Conservation (phyloP, 37 sponge, comb jelly and placozoan species). For the Theonella swinhoei region DNA sequence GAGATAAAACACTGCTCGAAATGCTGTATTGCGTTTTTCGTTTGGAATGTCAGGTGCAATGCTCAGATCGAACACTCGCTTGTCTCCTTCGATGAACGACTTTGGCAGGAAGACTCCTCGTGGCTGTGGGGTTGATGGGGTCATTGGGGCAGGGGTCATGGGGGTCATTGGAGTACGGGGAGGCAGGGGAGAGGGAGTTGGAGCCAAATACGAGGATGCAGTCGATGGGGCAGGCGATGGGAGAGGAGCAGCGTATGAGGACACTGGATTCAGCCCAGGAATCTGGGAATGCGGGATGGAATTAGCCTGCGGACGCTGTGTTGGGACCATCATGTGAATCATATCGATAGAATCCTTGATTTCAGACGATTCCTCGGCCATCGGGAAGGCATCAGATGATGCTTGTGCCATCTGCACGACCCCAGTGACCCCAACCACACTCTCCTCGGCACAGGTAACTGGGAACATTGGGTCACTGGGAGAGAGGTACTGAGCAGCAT, state of each 20-base stretch:
- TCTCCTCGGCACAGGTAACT: neutral
- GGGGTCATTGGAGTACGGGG: neutral
- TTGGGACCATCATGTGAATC: neutral
- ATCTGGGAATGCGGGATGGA: neutral
- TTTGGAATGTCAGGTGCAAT: neutral
- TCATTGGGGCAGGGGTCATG: neutral
- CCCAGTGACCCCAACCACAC: neutral
- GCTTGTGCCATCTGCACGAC: neutral
- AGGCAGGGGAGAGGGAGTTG: neutral
- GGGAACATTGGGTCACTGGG: neutral
- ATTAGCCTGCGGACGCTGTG: no score
- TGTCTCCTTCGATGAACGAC: neutral
- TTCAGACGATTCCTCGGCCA: conserved; percentile 6
- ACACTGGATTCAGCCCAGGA: neutral
- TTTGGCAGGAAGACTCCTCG: neutral
- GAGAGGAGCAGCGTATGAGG: neutral
- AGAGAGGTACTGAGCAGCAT: no score
- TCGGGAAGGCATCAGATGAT: neutral
- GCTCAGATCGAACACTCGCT: conserved; percentile 17
- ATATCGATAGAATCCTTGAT: conserved; percentile 8
- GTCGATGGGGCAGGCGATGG: neutral
- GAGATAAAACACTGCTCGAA: neutral
- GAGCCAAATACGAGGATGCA: neutral
- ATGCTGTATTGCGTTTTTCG: neutral
- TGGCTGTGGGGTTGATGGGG: neutral